Percentiles rank a stretch among this genome's conserved stretches.
Conservation (phyloP, 2,888 invertebrate species). For the Lasioglossum pauxillum region DNA sequence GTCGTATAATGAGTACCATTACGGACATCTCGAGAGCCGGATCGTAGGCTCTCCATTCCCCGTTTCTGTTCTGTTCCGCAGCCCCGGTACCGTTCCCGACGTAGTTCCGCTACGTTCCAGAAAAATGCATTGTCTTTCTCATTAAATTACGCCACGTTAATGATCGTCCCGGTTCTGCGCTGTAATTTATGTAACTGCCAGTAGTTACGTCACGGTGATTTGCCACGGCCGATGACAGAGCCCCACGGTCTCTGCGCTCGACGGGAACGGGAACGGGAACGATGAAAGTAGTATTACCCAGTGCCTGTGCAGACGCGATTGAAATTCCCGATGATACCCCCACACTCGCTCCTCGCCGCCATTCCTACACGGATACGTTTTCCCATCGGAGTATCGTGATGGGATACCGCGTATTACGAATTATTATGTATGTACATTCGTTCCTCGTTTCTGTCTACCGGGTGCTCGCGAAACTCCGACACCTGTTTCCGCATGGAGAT, state of each 20-base stretch:
- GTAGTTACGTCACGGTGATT: constrained; percentile 40
- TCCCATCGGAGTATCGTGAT: constrained; percentile 32
- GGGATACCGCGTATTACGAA: constrained; percentile 25
- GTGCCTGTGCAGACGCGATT: constrained; percentile 31
- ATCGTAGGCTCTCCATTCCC: constrained; percentile 23
- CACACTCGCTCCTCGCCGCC: background rate
- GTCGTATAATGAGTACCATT: constrained; percentile 55
- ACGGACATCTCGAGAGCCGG: constrained; percentile 26
- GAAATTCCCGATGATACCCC: constrained; percentile 32
- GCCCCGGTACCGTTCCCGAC: background rate
- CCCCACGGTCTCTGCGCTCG: background rate
- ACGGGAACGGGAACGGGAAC: background rate
- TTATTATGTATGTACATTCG: constrained; percentile 33
- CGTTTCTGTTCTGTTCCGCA: background rate
- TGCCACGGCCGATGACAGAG: constrained; percentile 30
- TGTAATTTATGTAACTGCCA: constrained; percentile 49
- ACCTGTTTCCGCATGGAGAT: background rate
- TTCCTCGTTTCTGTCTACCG: constrained; percentile 37
- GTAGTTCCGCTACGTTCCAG: constrained; percentile 25
- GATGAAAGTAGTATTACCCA: constrained; percentile 42
- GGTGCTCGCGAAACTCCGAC: background rate
- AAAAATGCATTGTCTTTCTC: constrained; percentile 54
- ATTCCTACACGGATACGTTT: background rate
- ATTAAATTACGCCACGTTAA: constrained; percentile 58
- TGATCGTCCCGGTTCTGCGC: constrained; percentile 30